Evolutionary conservation across 2,797 vertebrate species (phyloP).

Genomic region (Micropoecilia bifurca): DNA sequence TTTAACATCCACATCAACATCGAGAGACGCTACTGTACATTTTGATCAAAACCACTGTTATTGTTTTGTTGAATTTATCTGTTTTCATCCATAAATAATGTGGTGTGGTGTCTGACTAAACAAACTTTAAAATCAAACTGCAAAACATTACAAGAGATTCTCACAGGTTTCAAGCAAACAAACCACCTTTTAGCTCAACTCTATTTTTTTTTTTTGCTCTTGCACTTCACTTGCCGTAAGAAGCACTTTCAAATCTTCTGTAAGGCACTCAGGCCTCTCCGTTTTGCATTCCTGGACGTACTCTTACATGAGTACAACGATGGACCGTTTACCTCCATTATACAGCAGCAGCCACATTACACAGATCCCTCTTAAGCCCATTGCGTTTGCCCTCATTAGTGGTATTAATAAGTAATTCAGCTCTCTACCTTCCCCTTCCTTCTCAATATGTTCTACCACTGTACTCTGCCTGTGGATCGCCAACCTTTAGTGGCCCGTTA

Average conservation of each 20-base stretch:
- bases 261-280: slow-evolving; percentile 7
- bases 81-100: background rate
- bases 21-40: background rate
- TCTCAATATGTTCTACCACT: slow-evolving; percentile 58
- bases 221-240: background rate
- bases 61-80: background rate
- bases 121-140: background rate
- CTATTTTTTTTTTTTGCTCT: background rate
- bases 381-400: slow-evolving; percentile 66
- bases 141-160: background rate
- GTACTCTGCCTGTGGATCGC: slow-evolving; percentile 65
- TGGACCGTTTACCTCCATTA: slow-evolving; percentile 47
- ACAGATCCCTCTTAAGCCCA: slow-evolving; percentile 42
- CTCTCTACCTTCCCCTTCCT: slow-evolving; percentile 52
- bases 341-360: slow-evolving; percentile 53
- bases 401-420: slow-evolving; percentile 72
- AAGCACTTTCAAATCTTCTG: background rate
- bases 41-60: background rate
- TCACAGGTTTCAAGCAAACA: background rate
- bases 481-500: slow-evolving; percentile 62
- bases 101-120: background rate
- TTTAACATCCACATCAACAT: background rate
- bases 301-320: slow-evolving; percentile 8
- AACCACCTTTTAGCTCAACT: background rate
- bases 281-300: slow-evolving; percentile 17